These are phyloP conservation scores for Pollenia amentaria DNA, from an alignment of 2,888 invertebrate genomes.

Conservation along the genomic window DNA sequence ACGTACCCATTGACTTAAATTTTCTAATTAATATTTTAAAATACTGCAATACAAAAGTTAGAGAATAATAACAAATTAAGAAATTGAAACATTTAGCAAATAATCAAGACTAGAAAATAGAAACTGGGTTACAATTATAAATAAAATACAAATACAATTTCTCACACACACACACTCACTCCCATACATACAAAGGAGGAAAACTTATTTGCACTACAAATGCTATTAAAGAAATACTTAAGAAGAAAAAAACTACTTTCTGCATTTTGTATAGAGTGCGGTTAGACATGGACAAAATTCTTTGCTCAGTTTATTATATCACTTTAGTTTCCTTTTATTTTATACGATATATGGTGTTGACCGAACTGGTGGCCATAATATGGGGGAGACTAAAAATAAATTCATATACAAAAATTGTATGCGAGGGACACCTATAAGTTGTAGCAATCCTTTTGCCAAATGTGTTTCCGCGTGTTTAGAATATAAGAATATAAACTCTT, in stretches of 20 bases:
- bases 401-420: slow-evolving; percentile 9
- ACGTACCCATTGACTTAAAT: slow-evolving; percentile 70
- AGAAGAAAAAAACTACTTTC: slow-evolving; percentile 3
- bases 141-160: slow-evolving; percentile 50
- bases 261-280: slow-evolving; percentile 3
- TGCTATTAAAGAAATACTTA: slow-evolving; percentile 40
- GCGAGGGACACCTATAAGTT: neutral
- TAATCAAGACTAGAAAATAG: slow-evolving; percentile 37
- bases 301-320: slow-evolving; percentile 58
- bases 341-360: slow-evolving; percentile 8
- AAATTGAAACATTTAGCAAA: slow-evolving; percentile 54
- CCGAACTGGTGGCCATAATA: slow-evolving; percentile 18
- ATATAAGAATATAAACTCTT: too few relatives aligned
- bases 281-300: slow-evolving; percentile 42
- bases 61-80: slow-evolving; percentile 32
- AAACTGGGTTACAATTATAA: slow-evolving; percentile 64
- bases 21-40: slow-evolving; percentile 70
- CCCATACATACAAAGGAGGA: neutral
- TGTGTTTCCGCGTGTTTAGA: too few relatives aligned
- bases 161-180: neutral
- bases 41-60: slow-evolving; percentile 57
- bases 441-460: too few relatives aligned
- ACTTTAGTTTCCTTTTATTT: slow-evolving; percentile 41
- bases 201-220: slow-evolving; percentile 53
- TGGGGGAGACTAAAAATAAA: slow-evolving; percentile 26